Conservation (phyloP, 2,888 invertebrate genomes). For the Ophonus ardosiacus region DNA sequence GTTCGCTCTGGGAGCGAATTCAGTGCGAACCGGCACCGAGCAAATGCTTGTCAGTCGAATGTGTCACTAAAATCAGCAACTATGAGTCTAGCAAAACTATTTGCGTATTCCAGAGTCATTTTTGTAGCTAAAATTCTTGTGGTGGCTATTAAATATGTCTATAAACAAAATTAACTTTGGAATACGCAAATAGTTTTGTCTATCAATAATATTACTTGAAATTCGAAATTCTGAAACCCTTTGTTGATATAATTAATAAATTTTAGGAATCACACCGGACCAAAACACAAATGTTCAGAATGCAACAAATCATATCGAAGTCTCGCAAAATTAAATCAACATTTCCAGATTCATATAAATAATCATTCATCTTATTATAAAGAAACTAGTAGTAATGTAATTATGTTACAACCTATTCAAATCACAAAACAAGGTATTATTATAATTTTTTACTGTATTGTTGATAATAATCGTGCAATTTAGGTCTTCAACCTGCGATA, state of each 20-base stretch:
- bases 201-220: too few relatives aligned
- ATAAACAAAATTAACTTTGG: too few relatives aligned
- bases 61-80: too few relatives aligned
- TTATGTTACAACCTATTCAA: conserved; percentile 55
- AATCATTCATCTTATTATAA: conserved; percentile 48
- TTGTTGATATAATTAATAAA: neutral
- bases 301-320: conserved; percentile 67
- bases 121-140: too few relatives aligned
- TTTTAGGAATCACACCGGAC: conserved; percentile 54
- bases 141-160: too few relatives aligned
- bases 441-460: neutral
- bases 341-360: conserved; percentile 56
- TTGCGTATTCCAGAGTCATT: too few relatives aligned
- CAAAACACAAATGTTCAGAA: conserved; percentile 74
- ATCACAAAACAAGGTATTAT: conserved; percentile 50
- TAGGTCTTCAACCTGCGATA: conserved; percentile 53
- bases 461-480: neutral
- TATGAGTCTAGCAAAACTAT: too few relatives aligned
- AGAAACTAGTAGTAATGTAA: conserved; percentile 41
- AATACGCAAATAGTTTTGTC: too few relatives aligned
- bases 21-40: too few relatives aligned
- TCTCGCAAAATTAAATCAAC: conserved; percentile 52
- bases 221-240: neutral
- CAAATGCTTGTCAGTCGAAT: too few relatives aligned
- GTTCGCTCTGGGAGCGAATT: too few relatives aligned